These are phyloP conservation scores for Neoniphon sammara DNA, from an alignment of 2,797 vertebrate species.

Conservation along the genomic window DNA sequence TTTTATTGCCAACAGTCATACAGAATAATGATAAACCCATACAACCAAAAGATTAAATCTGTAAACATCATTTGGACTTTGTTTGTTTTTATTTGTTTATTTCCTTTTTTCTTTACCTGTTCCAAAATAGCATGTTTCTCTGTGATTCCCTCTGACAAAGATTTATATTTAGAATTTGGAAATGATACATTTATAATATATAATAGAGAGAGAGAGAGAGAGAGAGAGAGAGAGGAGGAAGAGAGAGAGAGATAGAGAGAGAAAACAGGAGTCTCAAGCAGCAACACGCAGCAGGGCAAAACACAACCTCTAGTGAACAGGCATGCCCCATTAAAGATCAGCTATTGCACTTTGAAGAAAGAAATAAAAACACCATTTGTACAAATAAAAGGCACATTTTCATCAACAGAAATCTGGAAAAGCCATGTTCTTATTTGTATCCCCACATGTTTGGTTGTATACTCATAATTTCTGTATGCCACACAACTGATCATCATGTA, in stretches of 20 bases:
- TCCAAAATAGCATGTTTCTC: conserved; percentile 79
- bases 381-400: conserved; percentile 84
- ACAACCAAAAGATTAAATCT: conserved; percentile 83
- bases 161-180: conserved; percentile 76
- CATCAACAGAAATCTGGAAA: conserved; percentile 74
- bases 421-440: conserved; percentile 64
- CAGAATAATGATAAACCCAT: conserved; percentile 81
- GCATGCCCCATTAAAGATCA: conserved; percentile 77
- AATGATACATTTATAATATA: conserved; percentile 81
- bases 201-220: conserved; percentile 66
- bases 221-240: conserved; percentile 11
- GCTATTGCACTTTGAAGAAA: conserved; percentile 78
- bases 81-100: conserved; percentile 41
- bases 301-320: conserved; percentile 76
- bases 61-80: conserved; percentile 83
- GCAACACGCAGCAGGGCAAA: conserved; percentile 78
- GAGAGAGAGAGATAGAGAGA: conserved; percentile 58
- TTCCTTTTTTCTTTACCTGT: conserved; percentile 62
- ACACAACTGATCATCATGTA: conserved; percentile 44
- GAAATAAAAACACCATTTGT: conserved; percentile 61
- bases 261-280: conserved; percentile 74
- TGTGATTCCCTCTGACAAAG: conserved; percentile 75
- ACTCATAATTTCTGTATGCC: conserved; percentile 40
- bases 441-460: conserved; percentile 58
- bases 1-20: conserved; percentile 88